Evolutionary conservation across 2,797 vertebrate genomes (phyloP).

Genomic region (Sandelia bainsii): DNA sequence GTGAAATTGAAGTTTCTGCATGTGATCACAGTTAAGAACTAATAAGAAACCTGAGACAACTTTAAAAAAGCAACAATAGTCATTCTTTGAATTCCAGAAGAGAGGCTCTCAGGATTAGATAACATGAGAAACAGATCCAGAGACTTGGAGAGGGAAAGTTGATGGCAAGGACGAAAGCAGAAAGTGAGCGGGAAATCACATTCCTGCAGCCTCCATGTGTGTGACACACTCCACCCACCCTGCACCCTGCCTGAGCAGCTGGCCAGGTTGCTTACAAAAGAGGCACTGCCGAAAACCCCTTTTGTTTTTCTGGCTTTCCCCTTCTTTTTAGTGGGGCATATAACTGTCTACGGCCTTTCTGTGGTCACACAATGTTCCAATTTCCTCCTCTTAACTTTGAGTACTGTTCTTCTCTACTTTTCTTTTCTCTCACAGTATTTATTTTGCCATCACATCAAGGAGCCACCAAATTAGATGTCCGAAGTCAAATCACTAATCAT

Average conservation of each 20-base stretch:
- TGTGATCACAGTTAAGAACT: conserved; percentile 1
- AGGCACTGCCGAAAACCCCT: conserved; percentile 75
- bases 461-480: conserved; percentile 65
- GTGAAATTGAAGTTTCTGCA: background rate
- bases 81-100: conserved; percentile 34
- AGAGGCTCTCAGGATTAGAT: conserved; percentile 23
- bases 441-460: conserved; percentile 57
- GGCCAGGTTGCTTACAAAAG: conserved; percentile 79
- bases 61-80: conserved; percentile 11
- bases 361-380: conserved; percentile 82
- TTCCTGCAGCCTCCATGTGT: conserved; percentile 53
- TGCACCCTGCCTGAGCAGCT: conserved; percentile 64
- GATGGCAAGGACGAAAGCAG: conserved; percentile 30
- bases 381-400: conserved; percentile 69
- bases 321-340: conserved; percentile 76
- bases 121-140: conserved; percentile 14
- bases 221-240: conserved; percentile 62
- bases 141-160: conserved; percentile 37
- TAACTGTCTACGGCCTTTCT: conserved; percentile 76
- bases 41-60: background rate
- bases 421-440: conserved; percentile 35
- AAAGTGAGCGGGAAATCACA: conserved; percentile 50
- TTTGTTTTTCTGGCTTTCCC: conserved; percentile 83
- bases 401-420: conserved; percentile 42
- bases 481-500: conserved; percentile 61